phyloP scores from a whole-genome alignment of 2,888 invertebrate species.

The Chrysotoxum bicinctum region DNA sequence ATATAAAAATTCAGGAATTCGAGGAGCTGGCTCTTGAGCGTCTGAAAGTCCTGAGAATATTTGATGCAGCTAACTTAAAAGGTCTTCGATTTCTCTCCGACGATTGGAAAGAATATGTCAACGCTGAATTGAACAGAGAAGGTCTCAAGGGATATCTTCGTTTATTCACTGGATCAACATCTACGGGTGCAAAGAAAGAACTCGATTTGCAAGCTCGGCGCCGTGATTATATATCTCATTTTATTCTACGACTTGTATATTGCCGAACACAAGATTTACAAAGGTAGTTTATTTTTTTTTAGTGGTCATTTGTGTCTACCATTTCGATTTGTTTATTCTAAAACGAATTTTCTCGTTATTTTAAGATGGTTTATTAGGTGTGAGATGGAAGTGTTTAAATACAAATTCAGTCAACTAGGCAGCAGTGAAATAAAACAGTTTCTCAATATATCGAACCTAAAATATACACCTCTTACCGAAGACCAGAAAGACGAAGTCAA shows the following conservation, averaged over 20 bases:
- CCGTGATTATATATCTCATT: constrained; percentile 95
- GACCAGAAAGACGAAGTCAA: constrained; percentile 86
- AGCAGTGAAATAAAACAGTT: constrained; percentile 85
- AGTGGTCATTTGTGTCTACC: neutral
- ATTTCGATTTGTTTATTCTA: neutral
- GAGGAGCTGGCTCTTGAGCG: constrained; percentile 93
- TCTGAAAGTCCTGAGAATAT: constrained; percentile 88
- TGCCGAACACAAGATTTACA: constrained; percentile 93
- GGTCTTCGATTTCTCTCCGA: constrained; percentile 85
- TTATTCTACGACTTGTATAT: constrained; percentile 94
- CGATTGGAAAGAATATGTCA: constrained; percentile 86
- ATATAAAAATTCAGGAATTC: constrained; percentile 91
- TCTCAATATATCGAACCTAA: constrained; percentile 86
- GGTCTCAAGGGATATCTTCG: constrained; percentile 86
- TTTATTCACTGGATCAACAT: constrained; percentile 83
- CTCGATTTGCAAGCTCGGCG: constrained; percentile 86
- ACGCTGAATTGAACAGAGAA: constrained; percentile 86
- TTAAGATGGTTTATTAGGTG: constrained; percentile 91
- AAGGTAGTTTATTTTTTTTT: constrained; percentile 76
- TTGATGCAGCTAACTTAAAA: constrained; percentile 88
- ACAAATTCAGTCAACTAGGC: constrained; percentile 87
- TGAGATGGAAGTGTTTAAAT: constrained; percentile 94
- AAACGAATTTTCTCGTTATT: neutral
- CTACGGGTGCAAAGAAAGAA: constrained; percentile 81
- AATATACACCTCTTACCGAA: constrained; percentile 86